Percentiles rank a stretch among this genome's conserved stretches.
phyloP scores from a whole-genome alignment of 2,888 invertebrate species.

The Thereva nobilitata region DNA sequence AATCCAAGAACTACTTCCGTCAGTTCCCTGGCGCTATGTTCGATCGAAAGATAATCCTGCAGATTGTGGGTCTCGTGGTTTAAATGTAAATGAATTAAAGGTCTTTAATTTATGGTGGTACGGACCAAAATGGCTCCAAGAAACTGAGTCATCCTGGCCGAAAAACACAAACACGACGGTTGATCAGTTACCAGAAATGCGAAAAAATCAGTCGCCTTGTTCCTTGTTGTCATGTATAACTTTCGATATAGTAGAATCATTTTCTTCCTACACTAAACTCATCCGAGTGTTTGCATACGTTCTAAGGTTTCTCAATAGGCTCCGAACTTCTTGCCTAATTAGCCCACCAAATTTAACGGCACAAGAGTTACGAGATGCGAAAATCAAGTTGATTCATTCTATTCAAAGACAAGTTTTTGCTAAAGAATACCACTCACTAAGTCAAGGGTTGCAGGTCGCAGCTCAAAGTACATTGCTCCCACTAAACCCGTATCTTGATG shows the following conservation, averaged over 20 bases:
- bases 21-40: background rate
- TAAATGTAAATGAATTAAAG: background rate
- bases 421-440: background rate
- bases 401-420: background rate
- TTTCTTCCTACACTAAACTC: too few species aligned
- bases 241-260: too few species aligned
- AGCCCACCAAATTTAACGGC: too few species aligned
- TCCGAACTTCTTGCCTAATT: too few species aligned
- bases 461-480: background rate
- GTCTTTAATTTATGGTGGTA: background rate
- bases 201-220: background rate
- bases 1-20: background rate
- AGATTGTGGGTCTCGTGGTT: background rate
- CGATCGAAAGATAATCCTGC: constrained; percentile 6
- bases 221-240: too few species aligned
- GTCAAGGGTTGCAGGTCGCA: background rate
- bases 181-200: background rate
- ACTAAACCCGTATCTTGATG: background rate
- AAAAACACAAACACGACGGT: background rate
- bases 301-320: too few species aligned
- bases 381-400: too few species aligned
- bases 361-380: too few species aligned
- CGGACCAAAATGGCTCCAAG: constrained; percentile 1
- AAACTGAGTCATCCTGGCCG: background rate
- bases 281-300: too few species aligned